Evolutionary conservation across 2,797 vertebrate genomes (phyloP).

Genomic region (Myotis findleyi): DNA sequence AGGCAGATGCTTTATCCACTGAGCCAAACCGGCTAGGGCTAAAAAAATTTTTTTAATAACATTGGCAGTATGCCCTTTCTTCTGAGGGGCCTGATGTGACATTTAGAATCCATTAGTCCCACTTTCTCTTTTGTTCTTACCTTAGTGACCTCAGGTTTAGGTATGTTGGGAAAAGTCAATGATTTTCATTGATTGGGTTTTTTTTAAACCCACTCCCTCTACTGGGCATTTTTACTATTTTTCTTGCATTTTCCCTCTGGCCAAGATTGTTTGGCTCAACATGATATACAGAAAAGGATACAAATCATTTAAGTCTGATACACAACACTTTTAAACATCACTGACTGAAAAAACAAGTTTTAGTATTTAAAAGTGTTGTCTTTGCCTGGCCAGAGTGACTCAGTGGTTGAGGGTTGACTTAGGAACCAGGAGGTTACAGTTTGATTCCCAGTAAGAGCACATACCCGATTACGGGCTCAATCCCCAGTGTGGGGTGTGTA

Average conservation of each 20-base stretch:
- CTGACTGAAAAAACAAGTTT: neutral
- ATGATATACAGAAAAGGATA: neutral
- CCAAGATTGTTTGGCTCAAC: neutral
- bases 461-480: too few relatives aligned
- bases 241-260: neutral
- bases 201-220: neutral
- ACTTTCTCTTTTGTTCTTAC: neutral
- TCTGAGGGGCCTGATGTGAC: neutral
- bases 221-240: neutral
- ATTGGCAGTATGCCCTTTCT: neutral
- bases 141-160: neutral
- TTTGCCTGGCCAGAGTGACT: neutral
- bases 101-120: neutral
- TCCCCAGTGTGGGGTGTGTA: too few relatives aligned
- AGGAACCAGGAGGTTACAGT: too few relatives aligned
- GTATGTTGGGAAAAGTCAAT: neutral
- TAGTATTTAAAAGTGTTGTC: neutral
- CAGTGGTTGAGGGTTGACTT: too few relatives aligned
- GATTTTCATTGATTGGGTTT: neutral
- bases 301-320: neutral
- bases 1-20: too few relatives aligned
- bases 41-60: neutral
- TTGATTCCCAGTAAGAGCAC: too few relatives aligned
- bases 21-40: neutral
- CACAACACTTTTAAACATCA: neutral